Evolutionary conservation across 2,888 invertebrate species (phyloP).

Genomic region (Bellardia pandia): DNA sequence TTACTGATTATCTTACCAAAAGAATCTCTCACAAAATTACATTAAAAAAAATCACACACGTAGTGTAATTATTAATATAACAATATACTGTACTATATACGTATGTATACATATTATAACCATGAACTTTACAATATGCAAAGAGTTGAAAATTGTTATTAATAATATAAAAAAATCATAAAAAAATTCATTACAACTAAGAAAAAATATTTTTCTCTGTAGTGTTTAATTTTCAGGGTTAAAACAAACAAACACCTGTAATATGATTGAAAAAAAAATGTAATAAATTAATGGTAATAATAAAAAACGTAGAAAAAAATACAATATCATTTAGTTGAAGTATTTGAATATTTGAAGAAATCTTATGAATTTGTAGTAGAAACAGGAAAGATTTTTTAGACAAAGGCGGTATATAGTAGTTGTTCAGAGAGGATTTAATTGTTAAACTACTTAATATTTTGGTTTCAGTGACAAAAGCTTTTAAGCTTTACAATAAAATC

Average conservation of each 20-base stretch:
- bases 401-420: too few species aligned
- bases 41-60: slow-evolving; percentile 58
- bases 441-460: too few species aligned
- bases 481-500: too few species aligned
- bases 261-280: slow-evolving; percentile 53
- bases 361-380: not conserved
- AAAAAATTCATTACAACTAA: slow-evolving; percentile 57
- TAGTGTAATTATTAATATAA: slow-evolving; percentile 55
- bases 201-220: slow-evolving; percentile 35
- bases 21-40: slow-evolving; percentile 58
- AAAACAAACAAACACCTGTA: slow-evolving; percentile 70
- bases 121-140: slow-evolving; percentile 72
- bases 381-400: not conserved
- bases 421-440: too few species aligned
- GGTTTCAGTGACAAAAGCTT: too few species aligned
- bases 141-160: slow-evolving; percentile 58
- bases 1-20: slow-evolving; percentile 65
- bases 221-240: slow-evolving; percentile 69
- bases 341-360: not conserved
- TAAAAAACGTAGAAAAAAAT: not conserved
- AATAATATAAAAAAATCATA: slow-evolving; percentile 17
- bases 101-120: slow-evolving; percentile 40
- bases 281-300: slow-evolving; percentile 16
- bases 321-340: not conserved
- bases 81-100: not conserved